A percentile compares a stretch with the other conserved stretches of the same genome.
Conservation (phyloP, 2,797 vertebrate species). For the Darevskia mixta region DNA sequence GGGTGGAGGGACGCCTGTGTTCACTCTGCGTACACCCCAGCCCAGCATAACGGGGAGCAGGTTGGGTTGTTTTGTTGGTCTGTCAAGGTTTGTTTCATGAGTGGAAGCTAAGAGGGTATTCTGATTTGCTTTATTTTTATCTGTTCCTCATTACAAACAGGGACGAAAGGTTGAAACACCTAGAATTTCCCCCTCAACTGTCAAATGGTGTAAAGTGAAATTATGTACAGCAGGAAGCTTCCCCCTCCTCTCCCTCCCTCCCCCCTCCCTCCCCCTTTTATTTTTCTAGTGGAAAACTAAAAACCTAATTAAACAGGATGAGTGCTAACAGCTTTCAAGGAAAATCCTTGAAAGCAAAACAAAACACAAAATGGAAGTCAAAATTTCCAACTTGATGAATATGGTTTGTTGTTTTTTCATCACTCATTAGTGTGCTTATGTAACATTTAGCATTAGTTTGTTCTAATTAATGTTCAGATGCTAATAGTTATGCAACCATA, state of each 20-base stretch:
- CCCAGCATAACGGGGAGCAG: too few species aligned
- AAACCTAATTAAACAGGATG: constrained; percentile 30
- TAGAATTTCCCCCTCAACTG: background rate
- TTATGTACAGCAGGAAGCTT: background rate
- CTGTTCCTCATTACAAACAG: background rate
- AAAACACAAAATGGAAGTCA: constrained; percentile 23
- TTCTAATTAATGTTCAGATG: background rate
- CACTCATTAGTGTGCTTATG: background rate
- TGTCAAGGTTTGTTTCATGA: background rate
- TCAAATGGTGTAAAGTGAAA: background rate
- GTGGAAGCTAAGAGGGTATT: background rate
- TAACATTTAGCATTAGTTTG: background rate
- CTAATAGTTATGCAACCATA: background rate
- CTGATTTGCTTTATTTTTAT: background rate
- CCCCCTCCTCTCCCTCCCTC: background rate
- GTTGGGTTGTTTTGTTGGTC: background rate
- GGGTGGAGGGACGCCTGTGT: too few species aligned
- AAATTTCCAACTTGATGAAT: background rate
- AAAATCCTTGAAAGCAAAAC: constrained; percentile 16
- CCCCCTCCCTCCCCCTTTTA: background rate
- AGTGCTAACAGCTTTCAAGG: constrained; percentile 9
- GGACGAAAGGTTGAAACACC: background rate
- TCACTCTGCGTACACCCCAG: too few species aligned
- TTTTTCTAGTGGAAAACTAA: background rate
- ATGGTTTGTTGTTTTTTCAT: background rate